Base-by-base conservation (phyloP, 2,888 invertebrate genomes). In the Pasiphila rectangulata region DNA sequence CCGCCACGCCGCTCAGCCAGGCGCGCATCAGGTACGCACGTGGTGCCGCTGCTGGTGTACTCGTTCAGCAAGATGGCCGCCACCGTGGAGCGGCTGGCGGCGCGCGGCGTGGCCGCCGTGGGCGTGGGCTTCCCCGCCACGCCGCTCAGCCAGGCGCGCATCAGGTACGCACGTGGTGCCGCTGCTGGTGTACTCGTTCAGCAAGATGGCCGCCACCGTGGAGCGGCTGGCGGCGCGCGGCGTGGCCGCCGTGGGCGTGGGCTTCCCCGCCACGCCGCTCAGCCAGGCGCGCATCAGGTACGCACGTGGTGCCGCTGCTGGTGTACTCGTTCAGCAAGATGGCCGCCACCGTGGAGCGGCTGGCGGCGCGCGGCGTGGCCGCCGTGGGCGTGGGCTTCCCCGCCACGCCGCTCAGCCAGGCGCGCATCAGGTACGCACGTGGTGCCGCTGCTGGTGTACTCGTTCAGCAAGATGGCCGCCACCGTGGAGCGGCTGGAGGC, bases 101-200 rank as follows among this genome's bases (percentile, higher is more conserved):
- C 92, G 65, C 90, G 93, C 57, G 94, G 96, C 59, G 92, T 99
- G 54, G 99, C 98, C 43, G 93, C 94, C 9, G 98, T 99, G 4
- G 98, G 98, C 48, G 99, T 98, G 43, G 98, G 98, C 56, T 99
- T 98, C 85, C 99, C 99, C 44, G 99, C 99, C 46, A 98, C 99
- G 38, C 96, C 98, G 32, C 92, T 99, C 58, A 94, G 95, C 90
- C 94, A 95, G 84, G 96, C 96, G 20, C 92, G 99, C 69, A 96
- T 96, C 65, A 90, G 98, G 64, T 84, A 23, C 12, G 9, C n/a
- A n/a, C 0, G 98, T 99, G 54, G 96, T 99, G 69, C 99, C 99
- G 9, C 92, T 99, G 90, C 88, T 99, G 72, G 94, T 98, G 58
- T 99, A 97, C 89, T 91, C 96, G 64, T 98, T 97, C 81, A 96